phyloP scores from a whole-genome alignment of 2,888 invertebrate species.

The Oscheius sp. region DNA sequence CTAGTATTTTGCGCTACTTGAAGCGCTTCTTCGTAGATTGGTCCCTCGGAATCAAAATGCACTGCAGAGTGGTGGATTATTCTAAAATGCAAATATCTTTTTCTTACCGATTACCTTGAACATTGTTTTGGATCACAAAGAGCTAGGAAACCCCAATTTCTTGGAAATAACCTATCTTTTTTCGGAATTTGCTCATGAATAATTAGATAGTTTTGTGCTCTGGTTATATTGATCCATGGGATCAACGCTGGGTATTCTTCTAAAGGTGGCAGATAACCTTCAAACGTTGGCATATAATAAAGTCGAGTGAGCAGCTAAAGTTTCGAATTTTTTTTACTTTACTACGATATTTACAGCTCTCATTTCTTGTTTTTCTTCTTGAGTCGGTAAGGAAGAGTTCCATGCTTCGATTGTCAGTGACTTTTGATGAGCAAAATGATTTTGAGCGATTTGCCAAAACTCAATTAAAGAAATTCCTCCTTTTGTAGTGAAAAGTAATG shows the following conservation, averaged over 20 bases:
- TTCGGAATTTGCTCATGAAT: conserved; percentile 12
- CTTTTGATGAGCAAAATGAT: conserved; percentile 5
- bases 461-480: not conserved
- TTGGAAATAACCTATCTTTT: not conserved
- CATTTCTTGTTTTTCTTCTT: conserved; percentile 13
- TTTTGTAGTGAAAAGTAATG: too few relatives aligned
- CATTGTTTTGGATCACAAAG: not conserved
- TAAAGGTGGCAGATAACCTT: not conserved
- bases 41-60: conserved; percentile 16
- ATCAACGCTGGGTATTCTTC: conserved; percentile 1
- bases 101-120: not conserved
- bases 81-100: not conserved
- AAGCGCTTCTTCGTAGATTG: conserved; percentile 11
- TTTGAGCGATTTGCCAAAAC: conserved; percentile 2
- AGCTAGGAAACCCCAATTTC: conserved; percentile 15
- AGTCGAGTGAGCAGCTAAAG: not conserved
- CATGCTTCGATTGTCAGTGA: conserved; percentile 2
- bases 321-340: not conserved
- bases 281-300: not conserved
- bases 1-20: not conserved
- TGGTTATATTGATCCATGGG: not conserved
- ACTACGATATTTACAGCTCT: not conserved
- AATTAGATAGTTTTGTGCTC: conserved; percentile 1
- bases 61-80: conserved; percentile 9
- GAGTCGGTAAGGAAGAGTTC: conserved; percentile 8